Conservation (phyloP, 2,113 vertebrate species). For the Pica pica region DNA sequence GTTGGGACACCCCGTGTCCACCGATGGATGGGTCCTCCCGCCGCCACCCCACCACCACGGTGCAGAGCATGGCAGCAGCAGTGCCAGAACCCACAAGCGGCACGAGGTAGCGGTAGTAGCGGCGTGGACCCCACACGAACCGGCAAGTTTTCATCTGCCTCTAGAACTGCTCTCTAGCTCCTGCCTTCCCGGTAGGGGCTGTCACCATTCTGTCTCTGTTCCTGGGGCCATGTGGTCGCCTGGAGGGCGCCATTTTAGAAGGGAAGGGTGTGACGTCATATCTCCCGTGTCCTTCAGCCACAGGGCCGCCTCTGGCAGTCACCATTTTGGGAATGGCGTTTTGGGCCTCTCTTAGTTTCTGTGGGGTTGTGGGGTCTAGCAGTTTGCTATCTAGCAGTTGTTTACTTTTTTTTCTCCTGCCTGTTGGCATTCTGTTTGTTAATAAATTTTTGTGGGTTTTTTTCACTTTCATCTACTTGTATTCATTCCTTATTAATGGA, state of each 20-base stretch:
- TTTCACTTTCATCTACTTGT: not conserved
- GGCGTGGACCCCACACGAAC: rapidly evolving
- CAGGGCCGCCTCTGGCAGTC: rapidly evolving
- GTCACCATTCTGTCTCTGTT: rapidly evolving
- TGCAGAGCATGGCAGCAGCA: not conserved
- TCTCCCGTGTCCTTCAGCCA: not conserved
- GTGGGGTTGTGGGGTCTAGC: not conserved
- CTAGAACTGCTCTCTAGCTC: not conserved
- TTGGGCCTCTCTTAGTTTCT: not conserved
- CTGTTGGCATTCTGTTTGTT: not conserved
- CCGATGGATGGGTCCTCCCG: not conserved
- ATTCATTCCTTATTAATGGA: not conserved
- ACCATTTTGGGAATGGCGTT: not conserved
- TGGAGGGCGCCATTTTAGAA: not conserved
- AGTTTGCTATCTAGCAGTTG: not conserved
- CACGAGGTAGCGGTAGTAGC: not conserved
- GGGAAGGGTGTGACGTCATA: not conserved
- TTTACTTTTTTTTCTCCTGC: not conserved
- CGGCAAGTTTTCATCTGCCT: not conserved
- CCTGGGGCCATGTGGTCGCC: rapidly evolving
- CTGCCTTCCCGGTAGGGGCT: not conserved
- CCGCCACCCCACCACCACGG: no score
- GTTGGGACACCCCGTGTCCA: rapidly evolving
- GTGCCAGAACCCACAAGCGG: not conserved
- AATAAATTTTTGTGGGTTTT: not conserved